These are phyloP conservation scores for Seira sanloemensis DNA, from an alignment of 2,888 invertebrate genomes.

Conservation along the genomic window DNA sequence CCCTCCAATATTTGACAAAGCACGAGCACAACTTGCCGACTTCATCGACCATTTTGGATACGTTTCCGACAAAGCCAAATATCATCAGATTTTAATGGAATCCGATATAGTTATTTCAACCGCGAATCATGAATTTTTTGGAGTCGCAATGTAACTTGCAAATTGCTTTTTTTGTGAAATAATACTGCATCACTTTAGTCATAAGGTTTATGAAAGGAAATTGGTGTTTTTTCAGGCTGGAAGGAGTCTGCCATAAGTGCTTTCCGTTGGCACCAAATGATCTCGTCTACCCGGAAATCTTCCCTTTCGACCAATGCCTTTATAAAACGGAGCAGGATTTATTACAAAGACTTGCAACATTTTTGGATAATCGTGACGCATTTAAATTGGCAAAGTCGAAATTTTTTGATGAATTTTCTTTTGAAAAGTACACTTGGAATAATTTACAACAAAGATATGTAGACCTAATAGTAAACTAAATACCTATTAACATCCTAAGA, in stretches of 20 bases:
- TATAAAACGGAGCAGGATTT: slow-evolving; percentile 80
- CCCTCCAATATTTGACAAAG: slow-evolving; percentile 80
- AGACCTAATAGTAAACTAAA: slow-evolving; percentile 31
- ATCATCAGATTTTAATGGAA: slow-evolving; percentile 78
- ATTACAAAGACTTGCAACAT: slow-evolving; percentile 77
- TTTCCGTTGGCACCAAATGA: slow-evolving; percentile 83
- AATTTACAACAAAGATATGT: slow-evolving; percentile 40
- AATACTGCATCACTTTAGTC: background rate
- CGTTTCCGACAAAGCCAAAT: slow-evolving; percentile 78
- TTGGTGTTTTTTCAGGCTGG: slow-evolving; percentile 78
- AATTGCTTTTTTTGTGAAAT: background rate
- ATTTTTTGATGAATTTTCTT: slow-evolving; percentile 37
- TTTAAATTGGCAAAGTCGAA: slow-evolving; percentile 31
- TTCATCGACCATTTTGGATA: slow-evolving; percentile 81
- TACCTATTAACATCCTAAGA: background rate
- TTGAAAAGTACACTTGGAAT: slow-evolving; percentile 56
- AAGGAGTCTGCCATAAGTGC: slow-evolving; percentile 83
- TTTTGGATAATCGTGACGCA: slow-evolving; percentile 26
- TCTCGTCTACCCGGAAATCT: slow-evolving; percentile 85
- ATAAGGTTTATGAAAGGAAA: background rate
- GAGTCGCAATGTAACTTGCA: slow-evolving; percentile 85
- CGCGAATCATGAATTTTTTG: slow-evolving; percentile 86
- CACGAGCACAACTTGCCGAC: slow-evolving; percentile 77
- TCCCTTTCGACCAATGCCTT: slow-evolving; percentile 79
- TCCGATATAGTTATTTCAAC: slow-evolving; percentile 85